A percentile compares a stretch with the other conserved stretches of the same genome.
These are phyloP conservation scores for Siphamia tubifer DNA, from an alignment of 2,113 vertebrate species.

Conservation along the genomic window DNA sequence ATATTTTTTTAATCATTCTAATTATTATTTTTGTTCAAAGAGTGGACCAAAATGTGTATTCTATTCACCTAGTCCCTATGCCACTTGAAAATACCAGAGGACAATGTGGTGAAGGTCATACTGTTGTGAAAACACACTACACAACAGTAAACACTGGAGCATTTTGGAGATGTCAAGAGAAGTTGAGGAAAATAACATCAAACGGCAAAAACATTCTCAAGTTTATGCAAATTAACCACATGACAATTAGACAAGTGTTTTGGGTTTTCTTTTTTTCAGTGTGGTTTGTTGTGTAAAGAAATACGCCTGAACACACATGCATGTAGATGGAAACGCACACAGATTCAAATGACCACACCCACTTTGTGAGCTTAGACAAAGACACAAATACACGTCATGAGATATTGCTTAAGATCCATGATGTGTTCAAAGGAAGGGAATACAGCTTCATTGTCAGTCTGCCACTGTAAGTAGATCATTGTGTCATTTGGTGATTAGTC, in stretches of 20 bases:
- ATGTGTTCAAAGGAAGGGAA: constrained; percentile 31
- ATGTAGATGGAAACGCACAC: background rate
- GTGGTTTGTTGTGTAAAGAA: background rate
- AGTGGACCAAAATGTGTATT: constrained; percentile 37
- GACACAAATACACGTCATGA: too few relatives aligned
- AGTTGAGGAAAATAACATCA: constrained; percentile 38
- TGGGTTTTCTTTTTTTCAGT: constrained; percentile 35
- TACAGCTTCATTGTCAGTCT: constrained; percentile 43
- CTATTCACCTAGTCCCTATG: constrained; percentile 10
- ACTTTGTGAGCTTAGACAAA: too few relatives aligned
- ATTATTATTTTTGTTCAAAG: constrained; percentile 64
- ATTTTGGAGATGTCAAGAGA: constrained; percentile 47
- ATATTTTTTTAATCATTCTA: constrained; percentile 14
- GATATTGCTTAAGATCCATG: constrained; percentile 22
- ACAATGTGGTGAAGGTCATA: constrained; percentile 38
- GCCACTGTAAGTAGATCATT: constrained; percentile 61
- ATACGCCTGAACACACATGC: background rate
- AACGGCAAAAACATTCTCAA: constrained; percentile 25
- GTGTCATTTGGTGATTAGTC: constrained; percentile 71
- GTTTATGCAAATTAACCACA: constrained; percentile 61
- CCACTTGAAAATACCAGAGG: constrained; percentile 25
- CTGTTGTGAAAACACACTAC: constrained; percentile 47
- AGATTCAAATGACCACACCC: background rate
- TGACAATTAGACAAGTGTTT: constrained; percentile 29
- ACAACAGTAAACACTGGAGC: constrained; percentile 29